phyloP scores from a whole-genome alignment of 92 coral and sea anemone genomes.

The Meandrina meandrites region DNA sequence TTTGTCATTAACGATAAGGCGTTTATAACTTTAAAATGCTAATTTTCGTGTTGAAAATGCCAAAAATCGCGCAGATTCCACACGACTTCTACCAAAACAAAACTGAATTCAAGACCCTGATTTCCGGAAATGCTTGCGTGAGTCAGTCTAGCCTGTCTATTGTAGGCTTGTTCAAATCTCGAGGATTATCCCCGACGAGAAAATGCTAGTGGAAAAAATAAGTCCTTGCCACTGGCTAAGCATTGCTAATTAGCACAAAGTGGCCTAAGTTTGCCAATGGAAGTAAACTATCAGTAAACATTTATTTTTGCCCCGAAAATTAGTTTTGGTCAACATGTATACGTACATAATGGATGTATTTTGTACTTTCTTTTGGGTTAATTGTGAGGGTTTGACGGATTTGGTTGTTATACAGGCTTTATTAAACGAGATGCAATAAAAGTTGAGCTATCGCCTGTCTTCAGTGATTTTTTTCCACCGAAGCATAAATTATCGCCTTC shows the following conservation, averaged over 20 bases:
- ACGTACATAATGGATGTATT: neutral
- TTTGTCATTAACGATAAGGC: constrained; percentile 34
- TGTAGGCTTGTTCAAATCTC: constrained; percentile 25
- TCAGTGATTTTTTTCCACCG: constrained; percentile 1
- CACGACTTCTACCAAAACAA: constrained; percentile 14
- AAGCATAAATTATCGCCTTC: constrained; percentile 28
- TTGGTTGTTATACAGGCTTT: neutral
- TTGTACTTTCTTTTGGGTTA: constrained; percentile 12
- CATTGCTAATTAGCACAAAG: constrained; percentile 39
- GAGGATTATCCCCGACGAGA: constrained; percentile 19
- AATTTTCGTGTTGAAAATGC: constrained; percentile 19
- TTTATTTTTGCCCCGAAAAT: constrained; percentile 29
- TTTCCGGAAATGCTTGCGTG: constrained; percentile 38
- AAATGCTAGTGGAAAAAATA: neutral
- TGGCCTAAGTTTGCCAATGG: constrained; percentile 26
- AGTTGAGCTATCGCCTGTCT: neutral
- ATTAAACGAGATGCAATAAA: constrained; percentile 8
- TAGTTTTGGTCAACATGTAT: constrained; percentile 30
- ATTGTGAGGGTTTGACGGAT: neutral
- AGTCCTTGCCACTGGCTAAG: constrained; percentile 13
- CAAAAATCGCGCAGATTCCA: constrained; percentile 36
- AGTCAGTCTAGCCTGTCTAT: constrained; percentile 19
- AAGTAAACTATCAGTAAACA: constrained; percentile 28
- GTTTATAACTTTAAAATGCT: constrained; percentile 22
- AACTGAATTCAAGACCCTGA: neutral